Evolutionary conservation across 2,113 vertebrate species (phyloP), one percentile per base, ranked within the genome.

Genomic region (Pelusios castaneus): DNA sequence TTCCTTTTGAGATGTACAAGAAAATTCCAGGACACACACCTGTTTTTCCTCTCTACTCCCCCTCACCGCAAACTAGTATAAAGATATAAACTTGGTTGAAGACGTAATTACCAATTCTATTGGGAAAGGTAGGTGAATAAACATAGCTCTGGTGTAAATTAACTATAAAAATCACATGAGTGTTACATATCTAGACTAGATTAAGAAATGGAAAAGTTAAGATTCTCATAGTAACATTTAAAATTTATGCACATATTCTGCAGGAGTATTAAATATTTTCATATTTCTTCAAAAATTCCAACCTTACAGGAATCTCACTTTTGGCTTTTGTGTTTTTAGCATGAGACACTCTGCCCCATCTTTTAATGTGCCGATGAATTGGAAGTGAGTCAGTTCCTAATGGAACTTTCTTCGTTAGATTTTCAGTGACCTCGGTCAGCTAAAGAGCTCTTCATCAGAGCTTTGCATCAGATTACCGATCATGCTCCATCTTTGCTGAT

Each of bases 21-120:
- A 75, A 43, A 41, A 43, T 16, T 67, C 34, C 34, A n/a, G 60
- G 16, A 67, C 17, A n/a, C 60, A n/a, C n/a, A n/a, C n/a, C n/a
- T n/a, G n/a, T n/a, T n/a, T n/a, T 4, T 16, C 5, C 29, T 9
- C 10, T 29, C 24, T 29, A 8, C 56, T 17, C 17, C 63, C 5
- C 10, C 38, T 5, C 0, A 6, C 5, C 41, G 10, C 60, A 7
- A 5, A 7, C 25, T 27, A 75, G 5, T 25, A 11, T 24, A 43
- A 24, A 41, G 41, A 41, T 27, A 43, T 73, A 75, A 75, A 75
- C 38, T 25, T 75, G 22, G 70, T 41, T 12, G 38, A 43, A 10
- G 70, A 75, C 12, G 13, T 27, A 19, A 27, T 75, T 22, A 22
- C 38, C n/a, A 75, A 19, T 67, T 34, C 70, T 43, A 3, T 75